Evolutionary conservation across 2,113 vertebrate genomes (phyloP), one percentile per base, ranked within the genome.

Genomic region (Amblyornis subalaris): DNA sequence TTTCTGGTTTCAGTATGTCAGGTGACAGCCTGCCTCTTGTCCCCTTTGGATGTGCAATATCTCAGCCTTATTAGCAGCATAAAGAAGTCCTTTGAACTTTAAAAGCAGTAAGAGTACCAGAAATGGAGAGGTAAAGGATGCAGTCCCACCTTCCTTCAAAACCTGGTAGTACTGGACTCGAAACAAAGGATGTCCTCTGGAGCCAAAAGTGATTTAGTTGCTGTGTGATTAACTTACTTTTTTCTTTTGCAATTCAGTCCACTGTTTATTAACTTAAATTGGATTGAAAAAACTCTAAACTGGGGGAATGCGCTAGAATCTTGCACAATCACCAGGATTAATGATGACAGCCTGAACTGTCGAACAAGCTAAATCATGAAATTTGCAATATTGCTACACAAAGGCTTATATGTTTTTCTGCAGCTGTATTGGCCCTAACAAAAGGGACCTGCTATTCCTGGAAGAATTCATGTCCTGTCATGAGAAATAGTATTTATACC

Each of bases 241-340:
- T 90, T 89, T 76, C 57, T 83, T 95, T 53, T 62, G 36, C 85
- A 33, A 28, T 93, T 92, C 73, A 82, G 60, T 76, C 40, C 61
- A 21, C 62, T 94, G 45, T 91, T 96, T 84, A 93, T 85, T 90
- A 92, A 87, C 62, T 91, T 62, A 65, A 69, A 85, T 93, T 94
- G 60, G 40, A 74, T 62, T 87, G 89, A 74, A 69, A 92, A 89
- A 79, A 58, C 50, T 89, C 45, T 77, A 26, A 74, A 40, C 35
- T 91, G 57, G 60, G 36, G 38, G 36, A 93, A 60, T 38, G 78
- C 73, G 72, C 70, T 53, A 82, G 62, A 81, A 85, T 93, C 72
- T 76, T 93, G 78, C 54, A 61, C 82, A 36, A 33, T 79, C 80
- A 58, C 84, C 25, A 60, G 89, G 75, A 87, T 95, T 91, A 96